Evolutionary conservation across 2,888 invertebrate species (phyloP).

Genomic region (Herminia tarsipennalis): DNA sequence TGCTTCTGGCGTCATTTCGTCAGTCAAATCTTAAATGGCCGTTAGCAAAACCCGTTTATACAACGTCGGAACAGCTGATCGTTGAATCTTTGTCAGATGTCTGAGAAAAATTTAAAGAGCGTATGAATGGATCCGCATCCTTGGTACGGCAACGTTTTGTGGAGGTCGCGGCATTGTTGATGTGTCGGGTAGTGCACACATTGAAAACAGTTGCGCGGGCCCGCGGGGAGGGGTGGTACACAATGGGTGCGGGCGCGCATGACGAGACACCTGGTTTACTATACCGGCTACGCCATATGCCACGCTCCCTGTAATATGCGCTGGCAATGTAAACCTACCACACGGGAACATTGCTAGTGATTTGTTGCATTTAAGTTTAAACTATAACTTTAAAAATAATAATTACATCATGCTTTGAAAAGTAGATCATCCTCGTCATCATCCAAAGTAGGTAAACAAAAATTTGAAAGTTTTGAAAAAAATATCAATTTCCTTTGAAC

Average conservation of each 20-base stretch:
- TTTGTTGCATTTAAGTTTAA: background rate
- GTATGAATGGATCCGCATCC: slow-evolving; percentile 39
- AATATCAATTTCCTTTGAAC: too few relatives aligned
- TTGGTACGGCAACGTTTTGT: slow-evolving; percentile 40
- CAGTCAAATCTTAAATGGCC: slow-evolving; percentile 19
- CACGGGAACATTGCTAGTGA: slow-evolving; percentile 13
- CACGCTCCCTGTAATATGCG: slow-evolving; percentile 50
- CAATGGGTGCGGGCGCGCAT: slow-evolving; percentile 84
- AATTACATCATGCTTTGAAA: too few relatives aligned
- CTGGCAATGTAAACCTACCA: slow-evolving; percentile 15
- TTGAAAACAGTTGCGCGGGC: slow-evolving; percentile 47
- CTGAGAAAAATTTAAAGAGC: slow-evolving; percentile 37
- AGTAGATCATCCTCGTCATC: too few relatives aligned
- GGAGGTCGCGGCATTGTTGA: slow-evolving; percentile 65
- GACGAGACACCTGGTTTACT: slow-evolving; percentile 81
- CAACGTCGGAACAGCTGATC: slow-evolving; percentile 47
- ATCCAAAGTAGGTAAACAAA: too few relatives aligned
- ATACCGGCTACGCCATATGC: slow-evolving; percentile 83
- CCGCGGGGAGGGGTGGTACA: slow-evolving; percentile 51
- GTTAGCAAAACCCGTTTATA: slow-evolving; percentile 38
- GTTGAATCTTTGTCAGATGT: slow-evolving; percentile 30
- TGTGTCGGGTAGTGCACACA: slow-evolving; percentile 62
- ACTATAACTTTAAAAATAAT: too few relatives aligned
- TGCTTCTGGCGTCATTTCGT: too few relatives aligned
- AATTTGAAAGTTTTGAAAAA: too few relatives aligned